Evolutionary conservation across 1,140 invertebrate genomes (phyloP).

Genomic region (Thaumatotibia leucotreta): DNA sequence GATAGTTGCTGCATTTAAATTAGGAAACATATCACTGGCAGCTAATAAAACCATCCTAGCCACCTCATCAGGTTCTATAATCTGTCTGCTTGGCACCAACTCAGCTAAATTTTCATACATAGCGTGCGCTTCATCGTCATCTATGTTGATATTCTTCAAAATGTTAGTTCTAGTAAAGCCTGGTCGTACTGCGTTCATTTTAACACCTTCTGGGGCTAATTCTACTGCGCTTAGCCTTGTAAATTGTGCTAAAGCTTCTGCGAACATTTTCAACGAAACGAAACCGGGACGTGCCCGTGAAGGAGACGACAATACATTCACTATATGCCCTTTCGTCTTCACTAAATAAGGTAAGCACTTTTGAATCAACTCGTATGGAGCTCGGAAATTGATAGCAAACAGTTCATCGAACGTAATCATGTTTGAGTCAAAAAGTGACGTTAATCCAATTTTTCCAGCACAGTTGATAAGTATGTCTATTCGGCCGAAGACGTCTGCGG

Average conservation of each 20-base stretch:
- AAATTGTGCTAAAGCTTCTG: constrained; percentile 77
- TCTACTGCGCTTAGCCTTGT: too few species aligned
- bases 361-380: too few species aligned
- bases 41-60: too few species aligned
- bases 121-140: not conserved
- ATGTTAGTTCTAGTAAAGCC: constrained; percentile 80
- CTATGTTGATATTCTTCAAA: constrained; percentile 73
- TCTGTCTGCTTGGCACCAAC: too few species aligned
- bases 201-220: too few species aligned
- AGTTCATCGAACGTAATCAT: constrained; percentile 82
- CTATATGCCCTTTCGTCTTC: constrained; percentile 61
- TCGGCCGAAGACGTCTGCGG: constrained; percentile 77
- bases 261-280: constrained; percentile 26
- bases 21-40: too few species aligned
- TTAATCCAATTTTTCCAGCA: too few species aligned
- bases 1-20: constrained; percentile 87
- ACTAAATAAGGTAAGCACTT: constrained; percentile 86
- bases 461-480: constrained; percentile 82
- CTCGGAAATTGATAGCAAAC: constrained; percentile 84
- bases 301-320: constrained; percentile 34
- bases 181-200: constrained; percentile 81
- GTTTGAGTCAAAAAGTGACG: too few species aligned
- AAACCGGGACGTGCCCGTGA: constrained; percentile 27
- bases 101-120: constrained; percentile 79
- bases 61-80: too few species aligned